Conservation (phyloP, 2,797 vertebrate species). For the Phrynocephalus guinanensis region DNA sequence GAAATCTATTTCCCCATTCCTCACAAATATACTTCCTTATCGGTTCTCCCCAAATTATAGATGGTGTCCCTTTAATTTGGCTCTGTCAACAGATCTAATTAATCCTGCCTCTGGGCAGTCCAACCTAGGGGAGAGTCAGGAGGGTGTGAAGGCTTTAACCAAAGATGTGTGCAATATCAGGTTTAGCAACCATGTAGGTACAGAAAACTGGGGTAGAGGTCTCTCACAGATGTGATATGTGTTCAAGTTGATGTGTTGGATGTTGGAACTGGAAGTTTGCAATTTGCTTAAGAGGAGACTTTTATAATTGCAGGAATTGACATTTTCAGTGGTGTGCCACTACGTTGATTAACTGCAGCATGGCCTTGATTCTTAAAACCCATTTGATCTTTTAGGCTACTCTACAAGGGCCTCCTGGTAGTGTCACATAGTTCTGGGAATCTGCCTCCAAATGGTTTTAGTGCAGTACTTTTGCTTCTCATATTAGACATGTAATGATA, state of each 20-base stretch:
- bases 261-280: too few species aligned
- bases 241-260: not conserved
- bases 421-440: not conserved
- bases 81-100: not conserved
- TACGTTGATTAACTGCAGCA: not conserved
- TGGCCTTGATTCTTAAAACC: not conserved
- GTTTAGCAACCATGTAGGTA: too few species aligned
- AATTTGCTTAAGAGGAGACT: not conserved
- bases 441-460: not conserved
- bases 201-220: not conserved
- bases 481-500: not conserved
- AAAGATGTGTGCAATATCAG: too few species aligned
- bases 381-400: not conserved
- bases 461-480: not conserved
- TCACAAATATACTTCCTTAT: not conserved
- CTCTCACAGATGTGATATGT: not conserved
- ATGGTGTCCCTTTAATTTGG: fast-evolving
- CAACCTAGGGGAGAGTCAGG: too few species aligned
- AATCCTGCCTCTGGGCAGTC: too few species aligned
- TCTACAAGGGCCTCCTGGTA: not conserved
- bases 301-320: not conserved
- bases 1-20: not conserved
- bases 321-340: not conserved
- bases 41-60: not conserved
- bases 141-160: not conserved